A percentile compares a stretch with the other conserved stretches of the same genome.
Conservation (phyloP, 2,113 vertebrate species). For the Acanthisitta chloris region DNA sequence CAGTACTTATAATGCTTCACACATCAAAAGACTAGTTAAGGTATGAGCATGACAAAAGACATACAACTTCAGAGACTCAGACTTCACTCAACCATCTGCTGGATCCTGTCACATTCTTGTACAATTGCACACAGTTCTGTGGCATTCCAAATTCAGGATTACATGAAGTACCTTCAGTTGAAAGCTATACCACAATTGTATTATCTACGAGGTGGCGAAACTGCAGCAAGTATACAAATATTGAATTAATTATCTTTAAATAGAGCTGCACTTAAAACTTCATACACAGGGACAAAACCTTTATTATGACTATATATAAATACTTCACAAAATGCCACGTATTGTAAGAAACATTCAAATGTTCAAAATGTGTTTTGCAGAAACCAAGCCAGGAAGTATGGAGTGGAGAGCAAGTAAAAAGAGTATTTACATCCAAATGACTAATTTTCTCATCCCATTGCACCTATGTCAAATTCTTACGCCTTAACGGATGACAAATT, state of each 20-base stretch:
- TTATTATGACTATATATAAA: background rate
- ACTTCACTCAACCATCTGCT: background rate
- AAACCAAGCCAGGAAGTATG: background rate
- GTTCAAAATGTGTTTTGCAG: background rate
- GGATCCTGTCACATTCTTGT: background rate
- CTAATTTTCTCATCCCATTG: background rate
- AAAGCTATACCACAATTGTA: background rate
- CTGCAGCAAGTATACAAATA: background rate
- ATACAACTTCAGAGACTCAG: background rate
- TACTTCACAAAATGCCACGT: background rate
- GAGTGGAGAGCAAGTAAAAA: background rate
- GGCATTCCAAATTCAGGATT: background rate
- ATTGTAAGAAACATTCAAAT: background rate
- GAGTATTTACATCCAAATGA: background rate
- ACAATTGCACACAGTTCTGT: background rate
- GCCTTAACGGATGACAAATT: background rate
- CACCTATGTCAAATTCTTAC: background rate
- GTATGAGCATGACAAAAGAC: background rate
- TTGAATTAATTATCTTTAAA: background rate
- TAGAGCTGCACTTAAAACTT: background rate
- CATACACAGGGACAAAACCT: background rate
- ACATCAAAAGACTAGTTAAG: background rate
- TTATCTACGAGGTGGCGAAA: background rate
- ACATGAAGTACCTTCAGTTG: background rate
- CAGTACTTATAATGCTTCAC: background rate